phyloP scores from a whole-genome alignment of 2,888 invertebrate genomes.

The Coenonympha arcania region DNA sequence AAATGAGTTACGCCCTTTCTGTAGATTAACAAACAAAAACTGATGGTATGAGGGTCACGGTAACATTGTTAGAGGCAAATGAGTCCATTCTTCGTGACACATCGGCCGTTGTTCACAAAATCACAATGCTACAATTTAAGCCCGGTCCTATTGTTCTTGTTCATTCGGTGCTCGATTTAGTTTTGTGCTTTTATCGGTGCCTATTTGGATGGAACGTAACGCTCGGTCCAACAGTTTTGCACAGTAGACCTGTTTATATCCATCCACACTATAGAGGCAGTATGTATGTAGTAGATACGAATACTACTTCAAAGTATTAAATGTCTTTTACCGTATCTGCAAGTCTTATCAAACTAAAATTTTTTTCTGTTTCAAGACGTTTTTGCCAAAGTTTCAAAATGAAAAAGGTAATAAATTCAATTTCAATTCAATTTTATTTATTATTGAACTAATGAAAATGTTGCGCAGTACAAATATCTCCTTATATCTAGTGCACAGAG shows the following conservation, averaged over 20 bases:
- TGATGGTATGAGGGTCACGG: slow-evolving; percentile 70
- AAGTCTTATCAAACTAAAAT: too few relatives aligned
- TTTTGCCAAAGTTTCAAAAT: too few relatives aligned
- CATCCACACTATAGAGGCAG: neutral
- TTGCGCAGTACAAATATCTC: too few relatives aligned
- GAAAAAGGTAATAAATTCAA: too few relatives aligned
- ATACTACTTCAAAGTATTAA: too few relatives aligned
- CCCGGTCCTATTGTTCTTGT: slow-evolving; percentile 58
- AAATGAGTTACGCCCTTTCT: slow-evolving; percentile 74
- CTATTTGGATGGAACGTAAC: slow-evolving; percentile 44
- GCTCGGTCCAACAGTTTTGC: slow-evolving; percentile 30
- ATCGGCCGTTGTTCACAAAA: slow-evolving; percentile 55
- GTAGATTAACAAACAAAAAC: slow-evolving; percentile 75
- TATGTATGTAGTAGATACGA: too few relatives aligned
- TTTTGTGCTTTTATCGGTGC: slow-evolving; percentile 61
- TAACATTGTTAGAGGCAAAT: slow-evolving; percentile 71
- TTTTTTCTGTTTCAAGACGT: too few relatives aligned
- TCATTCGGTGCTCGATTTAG: slow-evolving; percentile 58
- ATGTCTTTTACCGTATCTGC: too few relatives aligned
- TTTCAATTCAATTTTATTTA: too few relatives aligned
- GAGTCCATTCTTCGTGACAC: slow-evolving; percentile 67
- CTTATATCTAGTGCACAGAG: too few relatives aligned
- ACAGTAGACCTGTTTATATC: slow-evolving; percentile 17
- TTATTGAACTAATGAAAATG: too few relatives aligned
- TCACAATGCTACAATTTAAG: slow-evolving; percentile 67